Base-by-base conservation (phyloP, 2,113 vertebrate genomes). In the Glaucomys volans region DNA sequence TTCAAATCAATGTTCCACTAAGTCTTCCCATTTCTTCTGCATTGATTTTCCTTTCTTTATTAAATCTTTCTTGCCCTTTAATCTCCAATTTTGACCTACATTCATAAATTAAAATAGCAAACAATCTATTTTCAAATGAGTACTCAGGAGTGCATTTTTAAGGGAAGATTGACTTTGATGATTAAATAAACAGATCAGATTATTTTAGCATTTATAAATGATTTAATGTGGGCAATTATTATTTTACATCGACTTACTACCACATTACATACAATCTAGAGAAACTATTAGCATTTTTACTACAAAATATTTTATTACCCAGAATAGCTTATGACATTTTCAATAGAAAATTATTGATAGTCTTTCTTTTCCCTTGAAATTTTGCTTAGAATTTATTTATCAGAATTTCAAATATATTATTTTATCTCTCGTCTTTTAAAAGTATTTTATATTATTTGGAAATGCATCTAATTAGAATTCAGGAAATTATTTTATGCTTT, bases 401-500 rank as follows among this genome's bases (percentile, higher is more conserved):
- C 95, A 62, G 64, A 87, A 87, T 59, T 87, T 75, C 91, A 97
- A 62, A 90, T 91, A 93, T 87, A 96, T 69, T 92, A 40, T 35
- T 87, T 69, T 94, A 8, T 97, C 94, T 92, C 83, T 84, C 95
- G 22, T 90, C 89, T 22, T 89, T 97, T 47, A 94, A 76, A 83
- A 89, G 90, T 40, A 90, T 77, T 94, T 96, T 87, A 75, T 74
- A 72, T 92, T 91, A 83, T 95, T 96, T 97, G 32, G 20, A 93
- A 93, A 54, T 64, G 20, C 17, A 54, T 97, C 57, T 76, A 79
- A 92, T 86, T 95, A 96, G 96, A 98, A 95, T 57, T 66, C 66
- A 11, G 71, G 67, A 66, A 91, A 87, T 96, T 97, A 76, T 94
- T 91, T 93, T 96, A 96, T 32, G 77, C 16, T 94, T 97, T 98